Conservation (phyloP, 2,797 vertebrate species). For the Anas acuta region DNA sequence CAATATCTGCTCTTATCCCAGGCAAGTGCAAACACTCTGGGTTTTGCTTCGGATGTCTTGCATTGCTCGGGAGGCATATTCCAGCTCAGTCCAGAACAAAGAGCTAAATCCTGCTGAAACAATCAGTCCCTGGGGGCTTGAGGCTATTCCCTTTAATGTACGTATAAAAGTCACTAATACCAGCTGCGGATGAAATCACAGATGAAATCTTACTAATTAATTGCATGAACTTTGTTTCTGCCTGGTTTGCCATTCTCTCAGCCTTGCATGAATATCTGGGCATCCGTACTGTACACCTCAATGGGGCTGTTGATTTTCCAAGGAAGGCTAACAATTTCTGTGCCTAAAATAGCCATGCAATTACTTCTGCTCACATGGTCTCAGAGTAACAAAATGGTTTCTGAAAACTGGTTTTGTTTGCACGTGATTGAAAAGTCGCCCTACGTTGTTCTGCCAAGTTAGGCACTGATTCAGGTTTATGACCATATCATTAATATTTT, state of each 20-base stretch:
- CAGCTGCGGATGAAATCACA: slow-evolving; percentile 59
- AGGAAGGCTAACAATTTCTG: slow-evolving; percentile 12
- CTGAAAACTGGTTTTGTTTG: slow-evolving; percentile 51
- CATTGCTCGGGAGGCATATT: background rate
- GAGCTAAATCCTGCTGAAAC: slow-evolving; percentile 32
- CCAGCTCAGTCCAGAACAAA: slow-evolving; percentile 34
- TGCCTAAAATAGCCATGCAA: slow-evolving; percentile 46
- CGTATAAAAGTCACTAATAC: slow-evolving; percentile 48
- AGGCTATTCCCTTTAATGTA: slow-evolving; percentile 16
- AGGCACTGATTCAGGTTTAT: slow-evolving; percentile 66
- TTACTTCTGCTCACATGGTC: slow-evolving; percentile 36
- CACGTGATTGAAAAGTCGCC: slow-evolving; percentile 52
- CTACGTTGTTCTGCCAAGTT: slow-evolving; percentile 55
- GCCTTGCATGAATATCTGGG: slow-evolving; percentile 32
- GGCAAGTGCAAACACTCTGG: background rate
- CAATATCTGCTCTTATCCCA: background rate
- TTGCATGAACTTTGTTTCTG: slow-evolving; percentile 61
- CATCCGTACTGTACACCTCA: slow-evolving; percentile 28
- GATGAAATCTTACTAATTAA: slow-evolving; percentile 62
- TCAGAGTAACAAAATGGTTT: slow-evolving; percentile 10
- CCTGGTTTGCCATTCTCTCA: slow-evolving; percentile 59
- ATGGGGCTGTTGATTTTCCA: background rate
- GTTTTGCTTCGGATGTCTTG: slow-evolving; percentile 13
- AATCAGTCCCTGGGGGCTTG: background rate
- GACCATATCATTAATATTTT: slow-evolving; percentile 67